Percentiles rank a stretch among this genome's conserved stretches.
Conservation (phyloP, 1,140 invertebrate species). For the Homalodisca vitripennis region DNA sequence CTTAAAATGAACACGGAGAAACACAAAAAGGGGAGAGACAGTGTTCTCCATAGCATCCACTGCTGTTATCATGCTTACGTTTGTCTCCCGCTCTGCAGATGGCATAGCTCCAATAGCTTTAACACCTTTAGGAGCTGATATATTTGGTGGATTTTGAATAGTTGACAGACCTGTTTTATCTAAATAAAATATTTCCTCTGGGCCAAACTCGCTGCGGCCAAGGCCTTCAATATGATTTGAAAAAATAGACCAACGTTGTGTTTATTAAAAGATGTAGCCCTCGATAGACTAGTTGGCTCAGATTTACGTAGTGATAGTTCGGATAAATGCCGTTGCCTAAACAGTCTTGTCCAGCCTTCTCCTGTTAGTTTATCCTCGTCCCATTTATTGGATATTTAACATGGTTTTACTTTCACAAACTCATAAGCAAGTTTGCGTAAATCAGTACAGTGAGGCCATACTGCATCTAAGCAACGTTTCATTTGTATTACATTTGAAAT, state of each 20-base stretch:
- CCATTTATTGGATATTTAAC: not conserved
- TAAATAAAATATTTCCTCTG: not conserved
- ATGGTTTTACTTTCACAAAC: not conserved
- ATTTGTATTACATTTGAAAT: not conserved
- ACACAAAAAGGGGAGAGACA: not conserved
- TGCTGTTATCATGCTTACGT: not conserved
- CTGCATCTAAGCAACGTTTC: not conserved
- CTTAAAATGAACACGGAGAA: not conserved
- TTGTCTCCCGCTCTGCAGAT: not conserved
- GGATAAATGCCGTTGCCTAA: slow-evolving; percentile 19
- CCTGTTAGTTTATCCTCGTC: slow-evolving; percentile 7
- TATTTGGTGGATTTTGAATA: slow-evolving; percentile 6
- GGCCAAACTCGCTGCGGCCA: slow-evolving; percentile 17
- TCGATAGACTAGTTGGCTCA: no score
- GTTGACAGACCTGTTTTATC: slow-evolving; percentile 1
- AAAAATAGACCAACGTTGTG: slow-evolving; percentile 24
- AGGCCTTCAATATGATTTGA: slow-evolving; percentile 15
- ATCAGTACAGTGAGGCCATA: not conserved
- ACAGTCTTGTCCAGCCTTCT: slow-evolving; percentile 16
- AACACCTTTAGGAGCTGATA: slow-evolving; percentile 5
- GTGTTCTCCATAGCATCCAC: not conserved
- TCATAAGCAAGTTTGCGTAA: not conserved
- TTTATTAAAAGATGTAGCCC: no score
- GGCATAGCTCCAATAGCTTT: not conserved
- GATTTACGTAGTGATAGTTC: slow-evolving; percentile 17